Conservation (phyloP, 2,888 invertebrate genomes). For the Anarsia innoxiella region DNA sequence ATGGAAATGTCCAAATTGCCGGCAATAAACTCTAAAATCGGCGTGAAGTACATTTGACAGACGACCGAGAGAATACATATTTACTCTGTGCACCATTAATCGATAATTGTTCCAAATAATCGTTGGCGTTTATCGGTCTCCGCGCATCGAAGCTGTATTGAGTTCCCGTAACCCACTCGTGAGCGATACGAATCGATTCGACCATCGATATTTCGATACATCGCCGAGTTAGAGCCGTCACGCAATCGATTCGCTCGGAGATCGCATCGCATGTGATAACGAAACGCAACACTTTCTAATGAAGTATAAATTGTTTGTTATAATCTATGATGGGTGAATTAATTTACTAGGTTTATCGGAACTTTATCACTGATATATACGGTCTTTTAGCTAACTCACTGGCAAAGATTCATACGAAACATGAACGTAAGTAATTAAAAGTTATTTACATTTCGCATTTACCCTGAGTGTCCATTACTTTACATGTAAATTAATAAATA, state of each 20-base stretch:
- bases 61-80: conserved; percentile 51
- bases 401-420: conserved; percentile 7
- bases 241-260: conserved; percentile 32
- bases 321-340: conserved; percentile 3
- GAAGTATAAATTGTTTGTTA: background rate
- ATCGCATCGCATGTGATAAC: conserved; percentile 26
- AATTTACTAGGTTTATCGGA: conserved; percentile 5
- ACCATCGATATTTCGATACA: conserved; percentile 33
- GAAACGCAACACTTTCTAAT: conserved; percentile 1
- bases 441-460: conserved; percentile 6
- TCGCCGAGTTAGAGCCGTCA: conserved; percentile 41
- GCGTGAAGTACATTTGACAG: conserved; percentile 64
- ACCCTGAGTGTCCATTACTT: too few species aligned
- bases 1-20: conserved; percentile 58
- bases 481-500: too few species aligned
- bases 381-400: conserved; percentile 2
- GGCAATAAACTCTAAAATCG: conserved; percentile 42
- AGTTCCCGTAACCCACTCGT: conserved; percentile 42
- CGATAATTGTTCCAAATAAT: conserved; percentile 56
- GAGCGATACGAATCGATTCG: conserved; percentile 53
- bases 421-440: conserved; percentile 8
- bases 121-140: conserved; percentile 31
- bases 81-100: conserved; percentile 46
- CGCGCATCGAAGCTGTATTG: background rate
- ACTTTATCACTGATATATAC: conserved; percentile 5